Percentiles rank a stretch among this genome's conserved stretches.
Conservation (phyloP, 2,888 invertebrate genomes). For the Yponomeuta malinellus region DNA sequence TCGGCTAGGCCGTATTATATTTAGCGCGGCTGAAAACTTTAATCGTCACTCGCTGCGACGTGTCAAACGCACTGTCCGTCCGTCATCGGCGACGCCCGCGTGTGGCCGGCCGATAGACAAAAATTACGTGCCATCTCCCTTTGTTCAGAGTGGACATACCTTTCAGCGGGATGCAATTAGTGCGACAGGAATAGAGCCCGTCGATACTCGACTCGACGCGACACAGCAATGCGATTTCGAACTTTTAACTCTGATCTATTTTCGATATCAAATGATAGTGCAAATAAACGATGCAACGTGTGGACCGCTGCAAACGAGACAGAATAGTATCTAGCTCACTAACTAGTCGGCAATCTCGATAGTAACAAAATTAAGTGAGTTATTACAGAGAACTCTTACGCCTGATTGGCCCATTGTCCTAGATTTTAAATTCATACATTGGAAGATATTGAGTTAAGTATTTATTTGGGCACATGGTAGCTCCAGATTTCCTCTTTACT, state of each 20-base stretch:
- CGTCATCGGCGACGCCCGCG: conserved; percentile 55
- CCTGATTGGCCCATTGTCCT: too few species aligned
- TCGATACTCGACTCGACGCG: conserved; percentile 51
- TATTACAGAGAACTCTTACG: too few species aligned
- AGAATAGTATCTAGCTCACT: background rate
- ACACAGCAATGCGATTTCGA: conserved; percentile 63
- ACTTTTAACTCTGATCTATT: conserved; percentile 69
- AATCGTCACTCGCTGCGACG: conserved; percentile 58
- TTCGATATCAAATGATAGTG: conserved; percentile 64
- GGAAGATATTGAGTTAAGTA: too few species aligned
- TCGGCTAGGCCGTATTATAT: conserved; percentile 47
- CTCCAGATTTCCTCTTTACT: too few species aligned
- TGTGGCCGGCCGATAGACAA: conserved; percentile 69
- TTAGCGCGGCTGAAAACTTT: conserved; percentile 71
- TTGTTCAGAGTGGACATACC: conserved; percentile 74
- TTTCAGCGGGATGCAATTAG: conserved; percentile 75
- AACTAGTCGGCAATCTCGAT: too few species aligned
- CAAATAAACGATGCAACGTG: conserved; percentile 10
- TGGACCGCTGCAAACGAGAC: background rate
- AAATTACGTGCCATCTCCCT: conserved; percentile 71
- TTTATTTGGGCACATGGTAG: too few species aligned
- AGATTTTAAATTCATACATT: too few species aligned
- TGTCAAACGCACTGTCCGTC: conserved; percentile 63
- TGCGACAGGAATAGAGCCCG: conserved; percentile 65
- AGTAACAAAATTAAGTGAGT: too few species aligned